Evolutionary conservation across 1,140 invertebrate species (phyloP), one percentile per base, ranked within the genome.

Genomic region (Euschistus heros): DNA sequence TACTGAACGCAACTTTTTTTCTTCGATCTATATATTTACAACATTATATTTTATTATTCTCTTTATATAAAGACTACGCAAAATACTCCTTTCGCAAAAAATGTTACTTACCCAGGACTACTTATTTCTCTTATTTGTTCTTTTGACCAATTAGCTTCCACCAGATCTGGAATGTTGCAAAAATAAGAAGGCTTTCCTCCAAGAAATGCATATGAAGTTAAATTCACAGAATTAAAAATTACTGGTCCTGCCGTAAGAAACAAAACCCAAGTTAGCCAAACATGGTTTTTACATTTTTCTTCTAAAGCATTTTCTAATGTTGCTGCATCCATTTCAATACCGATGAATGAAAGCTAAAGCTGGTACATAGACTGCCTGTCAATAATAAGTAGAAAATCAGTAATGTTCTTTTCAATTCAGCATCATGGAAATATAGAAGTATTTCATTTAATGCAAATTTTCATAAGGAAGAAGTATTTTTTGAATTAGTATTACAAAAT

Each of bases 181-280:
- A 80, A 82, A 68, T 80, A 72, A 37, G 67, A 66, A n/a, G 76
- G 74, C 54, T 77, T 74, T 64, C 79, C 76, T 0, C 77, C 78
- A 0, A 82, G 69, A 66, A 82, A 77, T 0, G 80, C 79, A 66
- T 81, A 81, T 0, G 78, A 78, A 42, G 79, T 76, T 5, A 81
- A 78, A 70, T 81, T 79, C 70, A 81, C 79, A 0, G 79, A 79
- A 64, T 80, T 80, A 47, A 81, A 73, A 20, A 81, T 75, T 13
- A 79, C 77, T 4, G 80, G 79, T 0, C 76, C 74, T 6, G 77
- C 73, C 37, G 77, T 76, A 3, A 82, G 71, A 27, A 79, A 72
- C 62, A 82, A 81, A 22, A 82, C 70, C 10, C 73, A 70, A 75
- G 73, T 74, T 1, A 76, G 63, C 57, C 74, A 74, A 18, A 61